phyloP scores from a whole-genome alignment of 2,888 invertebrate genomes.

The Plemyria rubiginata region DNA sequence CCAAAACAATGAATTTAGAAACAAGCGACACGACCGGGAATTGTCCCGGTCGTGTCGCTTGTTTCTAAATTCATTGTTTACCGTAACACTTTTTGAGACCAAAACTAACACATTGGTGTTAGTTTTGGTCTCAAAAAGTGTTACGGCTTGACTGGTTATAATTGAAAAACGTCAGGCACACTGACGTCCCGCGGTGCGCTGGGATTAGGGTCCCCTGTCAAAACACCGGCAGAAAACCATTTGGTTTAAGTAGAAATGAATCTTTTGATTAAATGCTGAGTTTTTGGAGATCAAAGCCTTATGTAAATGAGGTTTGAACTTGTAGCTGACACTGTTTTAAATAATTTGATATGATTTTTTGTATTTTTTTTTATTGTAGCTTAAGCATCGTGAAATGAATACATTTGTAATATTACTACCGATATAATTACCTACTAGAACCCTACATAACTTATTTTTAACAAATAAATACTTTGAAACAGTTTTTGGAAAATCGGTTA shows the following conservation, averaged over 20 bases:
- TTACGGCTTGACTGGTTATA: slow-evolving; percentile 72
- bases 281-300: slow-evolving; percentile 35
- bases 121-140: slow-evolving; percentile 62
- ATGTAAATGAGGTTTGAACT: slow-evolving; percentile 22
- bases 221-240: slow-evolving; percentile 38
- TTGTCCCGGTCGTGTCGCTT: slow-evolving; percentile 27
- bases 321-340: slow-evolving; percentile 21
- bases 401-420: no score
- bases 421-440: no score
- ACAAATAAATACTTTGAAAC: no score
- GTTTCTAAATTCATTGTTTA: slow-evolving; percentile 33
- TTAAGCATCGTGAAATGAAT: not conserved
- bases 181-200: slow-evolving; percentile 72
- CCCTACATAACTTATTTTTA: no score
- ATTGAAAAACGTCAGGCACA: slow-evolving; percentile 71
- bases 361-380: slow-evolving; percentile 1
- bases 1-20: slow-evolving; percentile 28
- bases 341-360: slow-evolving; percentile 10
- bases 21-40: slow-evolving; percentile 32
- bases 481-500: no score
- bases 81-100: slow-evolving; percentile 69
- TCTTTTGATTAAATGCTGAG: slow-evolving; percentile 37
- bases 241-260: slow-evolving; percentile 34
- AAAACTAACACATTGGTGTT: slow-evolving; percentile 41
- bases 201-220: slow-evolving; percentile 71